phyloP scores from a whole-genome alignment of 2,113 vertebrate genomes.

The Chamaetylas fuelleborni region DNA sequence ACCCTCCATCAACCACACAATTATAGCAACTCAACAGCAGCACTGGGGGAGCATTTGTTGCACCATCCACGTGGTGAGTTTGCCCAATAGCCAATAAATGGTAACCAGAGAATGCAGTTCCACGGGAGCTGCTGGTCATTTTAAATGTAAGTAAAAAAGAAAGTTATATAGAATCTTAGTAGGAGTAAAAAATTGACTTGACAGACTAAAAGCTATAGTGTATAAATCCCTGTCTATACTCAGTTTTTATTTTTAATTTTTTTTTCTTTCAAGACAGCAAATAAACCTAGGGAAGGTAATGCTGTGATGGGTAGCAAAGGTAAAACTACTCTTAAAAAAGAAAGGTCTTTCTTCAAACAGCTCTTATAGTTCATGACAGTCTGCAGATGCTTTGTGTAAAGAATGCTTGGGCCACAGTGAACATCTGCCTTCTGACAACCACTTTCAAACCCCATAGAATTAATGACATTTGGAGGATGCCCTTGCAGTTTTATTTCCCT shows the following conservation, averaged over 20 bases:
- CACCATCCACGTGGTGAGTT: background rate
- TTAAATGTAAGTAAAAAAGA: background rate
- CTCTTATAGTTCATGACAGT: background rate
- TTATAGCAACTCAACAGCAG: background rate
- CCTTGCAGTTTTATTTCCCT: background rate
- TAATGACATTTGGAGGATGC: background rate
- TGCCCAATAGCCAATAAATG: background rate
- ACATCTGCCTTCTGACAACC: background rate
- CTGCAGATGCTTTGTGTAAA: background rate
- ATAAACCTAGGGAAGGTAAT: background rate
- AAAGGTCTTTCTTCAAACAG: background rate
- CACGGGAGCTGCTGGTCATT: background rate
- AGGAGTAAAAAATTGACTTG: background rate
- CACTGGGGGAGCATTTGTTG: background rate
- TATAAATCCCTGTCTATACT: background rate
- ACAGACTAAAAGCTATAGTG: background rate
- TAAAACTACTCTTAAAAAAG: background rate
- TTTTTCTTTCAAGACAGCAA: background rate
- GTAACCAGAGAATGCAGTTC: background rate
- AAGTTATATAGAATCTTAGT: background rate
- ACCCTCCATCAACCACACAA: background rate
- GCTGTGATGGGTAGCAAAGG: background rate
- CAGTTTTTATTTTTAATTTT: background rate
- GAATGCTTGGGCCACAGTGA: background rate
- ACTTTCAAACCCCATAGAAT: background rate